phyloP scores from a whole-genome alignment of 2,113 vertebrate genomes.

The Coturnix japonica region DNA sequence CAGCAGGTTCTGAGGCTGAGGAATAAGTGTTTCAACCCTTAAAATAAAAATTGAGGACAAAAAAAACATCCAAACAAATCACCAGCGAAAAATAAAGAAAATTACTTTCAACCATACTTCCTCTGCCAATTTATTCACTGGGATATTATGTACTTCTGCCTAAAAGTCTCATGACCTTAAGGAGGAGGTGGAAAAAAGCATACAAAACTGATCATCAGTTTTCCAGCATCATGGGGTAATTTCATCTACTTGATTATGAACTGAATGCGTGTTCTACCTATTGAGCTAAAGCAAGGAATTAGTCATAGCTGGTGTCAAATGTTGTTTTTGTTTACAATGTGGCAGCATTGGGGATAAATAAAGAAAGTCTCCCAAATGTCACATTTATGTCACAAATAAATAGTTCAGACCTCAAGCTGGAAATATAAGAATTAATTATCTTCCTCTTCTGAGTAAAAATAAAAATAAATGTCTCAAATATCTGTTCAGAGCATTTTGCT shows the following conservation, averaged over 20 bases:
- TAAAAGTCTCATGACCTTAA: background rate
- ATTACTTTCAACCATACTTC: constrained; percentile 15
- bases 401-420: constrained; percentile 24
- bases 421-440: constrained; percentile 45
- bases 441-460: background rate
- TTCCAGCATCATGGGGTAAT: constrained; percentile 52
- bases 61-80: background rate
- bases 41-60: constrained; percentile 39
- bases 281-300: constrained; percentile 72
- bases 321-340: constrained; percentile 71
- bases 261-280: constrained; percentile 68
- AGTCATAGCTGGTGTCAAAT: constrained; percentile 67
- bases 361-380: constrained; percentile 66
- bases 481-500: background rate
- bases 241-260: constrained; percentile 66
- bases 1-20: background rate
- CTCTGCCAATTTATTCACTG: constrained; percentile 9
- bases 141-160: constrained; percentile 9
- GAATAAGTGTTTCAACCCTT: constrained; percentile 20
- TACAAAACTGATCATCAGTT: constrained; percentile 9
- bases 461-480: background rate
- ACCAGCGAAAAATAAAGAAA: constrained; percentile 51
- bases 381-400: constrained; percentile 44
- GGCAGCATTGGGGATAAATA: constrained; percentile 13
- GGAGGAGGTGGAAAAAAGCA: background rate